Conservation (phyloP, 2,797 vertebrate genomes). For the Acipenser ruthenus region DNA sequence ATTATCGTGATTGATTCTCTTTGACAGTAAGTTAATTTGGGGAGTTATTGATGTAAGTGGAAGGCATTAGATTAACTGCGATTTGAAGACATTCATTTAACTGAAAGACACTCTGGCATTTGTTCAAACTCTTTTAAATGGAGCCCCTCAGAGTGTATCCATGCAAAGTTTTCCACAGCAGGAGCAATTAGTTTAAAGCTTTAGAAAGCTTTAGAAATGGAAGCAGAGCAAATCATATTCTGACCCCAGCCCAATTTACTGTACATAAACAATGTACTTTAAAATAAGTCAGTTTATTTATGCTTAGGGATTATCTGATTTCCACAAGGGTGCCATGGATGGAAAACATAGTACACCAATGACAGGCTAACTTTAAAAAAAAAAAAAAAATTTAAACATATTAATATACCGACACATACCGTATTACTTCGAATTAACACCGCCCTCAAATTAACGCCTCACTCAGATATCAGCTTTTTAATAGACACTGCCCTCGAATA, state of each 20-base stretch:
- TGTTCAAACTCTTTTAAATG: conserved; percentile 62
- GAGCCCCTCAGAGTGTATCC: conserved; percentile 42
- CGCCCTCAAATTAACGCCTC: no score
- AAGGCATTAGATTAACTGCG: conserved; percentile 54
- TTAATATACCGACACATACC: no score
- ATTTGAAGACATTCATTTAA: conserved; percentile 59
- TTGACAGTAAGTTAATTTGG: conserved; percentile 58
- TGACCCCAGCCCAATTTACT: conserved; percentile 25
- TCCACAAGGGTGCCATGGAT: neutral
- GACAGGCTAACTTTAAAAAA: no score
- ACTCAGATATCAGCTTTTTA: no score
- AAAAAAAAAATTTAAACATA: no score
- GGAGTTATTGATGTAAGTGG: conserved; percentile 48
- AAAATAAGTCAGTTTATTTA: conserved; percentile 14
- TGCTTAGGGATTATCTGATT: conserved; percentile 8
- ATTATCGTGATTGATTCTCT: conserved; percentile 55
- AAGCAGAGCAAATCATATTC: conserved; percentile 22
- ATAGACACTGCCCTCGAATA: no score
- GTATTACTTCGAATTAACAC: no score
- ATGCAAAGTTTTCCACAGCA: conserved; percentile 34
- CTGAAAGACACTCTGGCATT: conserved; percentile 58
- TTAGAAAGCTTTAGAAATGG: neutral
- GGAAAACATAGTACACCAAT: no score
- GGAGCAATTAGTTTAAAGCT: conserved; percentile 18
- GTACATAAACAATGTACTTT: conserved; percentile 7